Percentiles rank a stretch among this genome's conserved stretches.
phyloP scores from a whole-genome alignment of 2,113 vertebrate species.

The Marmota monax region DNA sequence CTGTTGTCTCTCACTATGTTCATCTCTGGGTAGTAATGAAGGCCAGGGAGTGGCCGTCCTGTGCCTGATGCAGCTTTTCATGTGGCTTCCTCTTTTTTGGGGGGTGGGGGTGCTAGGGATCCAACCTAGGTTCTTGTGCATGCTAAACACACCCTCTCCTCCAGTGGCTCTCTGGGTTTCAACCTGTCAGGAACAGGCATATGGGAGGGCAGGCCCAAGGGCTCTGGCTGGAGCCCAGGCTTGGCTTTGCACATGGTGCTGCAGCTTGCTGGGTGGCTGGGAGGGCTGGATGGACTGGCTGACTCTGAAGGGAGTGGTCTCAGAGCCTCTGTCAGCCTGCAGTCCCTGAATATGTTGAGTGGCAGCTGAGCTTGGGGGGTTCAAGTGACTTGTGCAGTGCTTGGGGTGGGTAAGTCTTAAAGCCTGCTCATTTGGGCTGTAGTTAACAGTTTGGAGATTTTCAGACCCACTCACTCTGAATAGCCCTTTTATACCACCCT shows the following conservation, averaged over 20 bases:
- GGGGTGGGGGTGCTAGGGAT: not conserved
- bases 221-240: not conserved
- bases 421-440: not conserved
- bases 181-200: not conserved
- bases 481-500: not conserved
- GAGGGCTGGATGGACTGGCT: no score
- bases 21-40: not conserved
- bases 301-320: constrained; percentile 45
- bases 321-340: not conserved
- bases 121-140: no score
- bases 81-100: not conserved
- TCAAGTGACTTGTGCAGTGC: not conserved
- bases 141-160: not conserved
- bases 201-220: not conserved
- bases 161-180: not conserved
- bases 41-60: not conserved
- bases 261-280: not conserved
- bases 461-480: not conserved
- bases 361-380: not conserved
- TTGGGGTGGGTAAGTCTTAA: not conserved
- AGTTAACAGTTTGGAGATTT: constrained; percentile 28
- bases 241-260: not conserved
- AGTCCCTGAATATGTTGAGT: not conserved
- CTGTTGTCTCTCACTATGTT: not conserved
- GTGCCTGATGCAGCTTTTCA: not conserved